phyloP scores from a whole-genome alignment of 2,797 vertebrate species.

The Anas flavirostris region DNA sequence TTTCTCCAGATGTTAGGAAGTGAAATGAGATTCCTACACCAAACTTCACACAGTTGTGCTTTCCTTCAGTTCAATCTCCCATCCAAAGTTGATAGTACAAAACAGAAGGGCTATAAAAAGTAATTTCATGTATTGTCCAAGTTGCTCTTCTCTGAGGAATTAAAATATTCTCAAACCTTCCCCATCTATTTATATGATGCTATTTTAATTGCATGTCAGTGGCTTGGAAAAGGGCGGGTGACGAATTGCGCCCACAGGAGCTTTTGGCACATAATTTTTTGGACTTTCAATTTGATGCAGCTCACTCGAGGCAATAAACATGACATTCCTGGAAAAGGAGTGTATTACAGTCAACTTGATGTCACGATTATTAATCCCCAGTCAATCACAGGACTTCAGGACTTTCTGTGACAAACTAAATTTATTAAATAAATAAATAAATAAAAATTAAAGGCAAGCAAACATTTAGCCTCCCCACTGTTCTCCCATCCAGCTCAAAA shows the following conservation, averaged over 20 bases:
- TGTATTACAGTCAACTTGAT: slow-evolving; percentile 46
- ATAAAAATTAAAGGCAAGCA: background rate
- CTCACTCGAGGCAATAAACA: slow-evolving; percentile 61
- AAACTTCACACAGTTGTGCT: background rate
- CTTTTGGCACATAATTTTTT: slow-evolving; percentile 37
- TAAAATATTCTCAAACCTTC: slow-evolving; percentile 58
- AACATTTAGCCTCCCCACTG: background rate
- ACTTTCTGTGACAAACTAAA: slow-evolving; percentile 33
- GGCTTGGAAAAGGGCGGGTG: slow-evolving; percentile 53
- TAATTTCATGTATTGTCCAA: slow-evolving; percentile 48
- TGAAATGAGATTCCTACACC: background rate
- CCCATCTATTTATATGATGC: slow-evolving; percentile 61
- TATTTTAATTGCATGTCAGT: slow-evolving; percentile 78
- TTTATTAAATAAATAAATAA: background rate
- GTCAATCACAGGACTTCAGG: slow-evolving; percentile 34
- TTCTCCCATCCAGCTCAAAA: background rate
- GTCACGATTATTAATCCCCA: slow-evolving; percentile 63
- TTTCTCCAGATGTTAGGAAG: background rate
- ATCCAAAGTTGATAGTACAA: background rate
- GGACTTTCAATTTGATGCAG: slow-evolving; percentile 68
- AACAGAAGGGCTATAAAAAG: background rate
- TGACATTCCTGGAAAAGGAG: slow-evolving; percentile 55
- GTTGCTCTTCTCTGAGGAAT: slow-evolving; percentile 41
- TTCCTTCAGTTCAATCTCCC: background rate
- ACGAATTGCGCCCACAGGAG: slow-evolving; percentile 63